These are phyloP conservation scores for Eospalax fontanierii DNA, from an alignment of 2,797 vertebrate species.

Conservation along the genomic window DNA sequence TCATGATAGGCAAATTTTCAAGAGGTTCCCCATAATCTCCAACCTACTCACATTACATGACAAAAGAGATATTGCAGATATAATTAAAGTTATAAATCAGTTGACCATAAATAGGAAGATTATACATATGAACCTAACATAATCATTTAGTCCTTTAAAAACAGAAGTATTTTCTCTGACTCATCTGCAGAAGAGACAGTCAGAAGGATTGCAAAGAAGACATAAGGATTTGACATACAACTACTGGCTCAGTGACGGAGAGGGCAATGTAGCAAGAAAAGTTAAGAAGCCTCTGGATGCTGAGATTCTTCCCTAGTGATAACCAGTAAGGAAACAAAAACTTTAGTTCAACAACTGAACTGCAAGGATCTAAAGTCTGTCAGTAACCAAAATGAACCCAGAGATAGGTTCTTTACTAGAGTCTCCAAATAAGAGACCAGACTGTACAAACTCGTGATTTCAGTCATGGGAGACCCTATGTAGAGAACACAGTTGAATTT, in stretches of 20 bases:
- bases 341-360: neutral
- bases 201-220: conserved; percentile 19
- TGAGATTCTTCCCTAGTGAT: neutral
- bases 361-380: neutral
- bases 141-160: conserved; percentile 28
- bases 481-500: neutral
- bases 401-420: neutral
- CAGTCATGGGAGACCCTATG: neutral
- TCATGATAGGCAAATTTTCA: neutral
- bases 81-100: conserved; percentile 4
- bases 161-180: neutral
- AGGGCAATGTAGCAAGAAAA: neutral
- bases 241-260: neutral
- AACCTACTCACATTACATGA: neutral
- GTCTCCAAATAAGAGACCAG: neutral
- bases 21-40: neutral
- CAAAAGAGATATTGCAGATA: conserved; percentile 23
- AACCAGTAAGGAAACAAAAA: neutral
- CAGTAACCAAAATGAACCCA: neutral
- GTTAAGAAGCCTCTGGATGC: neutral
- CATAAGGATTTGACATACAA: neutral
- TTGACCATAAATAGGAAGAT: neutral
- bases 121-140: neutral
- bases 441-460: neutral
- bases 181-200: neutral